Conservation (phyloP, 2,797 vertebrate species). For the Parotocinclus haroldoi region DNA sequence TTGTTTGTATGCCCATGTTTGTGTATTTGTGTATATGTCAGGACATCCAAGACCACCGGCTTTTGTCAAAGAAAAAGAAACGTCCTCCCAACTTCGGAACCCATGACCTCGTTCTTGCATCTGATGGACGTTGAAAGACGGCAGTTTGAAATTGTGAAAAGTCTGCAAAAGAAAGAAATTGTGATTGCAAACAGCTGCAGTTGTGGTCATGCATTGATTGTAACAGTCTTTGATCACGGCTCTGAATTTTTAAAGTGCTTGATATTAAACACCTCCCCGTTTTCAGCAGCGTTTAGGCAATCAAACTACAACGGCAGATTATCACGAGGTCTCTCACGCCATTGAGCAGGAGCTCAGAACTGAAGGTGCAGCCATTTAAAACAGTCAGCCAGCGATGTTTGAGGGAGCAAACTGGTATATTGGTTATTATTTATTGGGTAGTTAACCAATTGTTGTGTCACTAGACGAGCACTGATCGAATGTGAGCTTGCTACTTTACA, state of each 20-base stretch:
- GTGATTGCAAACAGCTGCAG: conserved; percentile 38
- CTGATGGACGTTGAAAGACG: neutral
- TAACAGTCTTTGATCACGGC: conserved; percentile 25
- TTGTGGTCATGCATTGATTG: conserved; percentile 18
- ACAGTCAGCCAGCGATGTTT: no score
- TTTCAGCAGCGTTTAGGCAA: no score
- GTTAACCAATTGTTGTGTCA: no score
- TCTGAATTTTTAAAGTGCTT: neutral
- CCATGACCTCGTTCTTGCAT: conserved; percentile 6
- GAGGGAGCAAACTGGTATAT: no score
- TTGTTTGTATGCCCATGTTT: conserved; percentile 21
- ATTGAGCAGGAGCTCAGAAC: no score
- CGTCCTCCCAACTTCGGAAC: conserved; percentile 10
- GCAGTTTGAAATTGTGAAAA: neutral
- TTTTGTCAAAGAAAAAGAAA: neutral
- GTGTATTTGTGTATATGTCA: conserved; percentile 6
- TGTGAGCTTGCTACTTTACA: no score
- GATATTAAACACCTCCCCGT: no score
- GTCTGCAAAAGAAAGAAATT: neutral
- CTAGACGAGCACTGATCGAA: no score
- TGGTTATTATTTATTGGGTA: no score
- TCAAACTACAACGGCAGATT: no score
- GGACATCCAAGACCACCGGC: neutral
- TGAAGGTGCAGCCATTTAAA: no score
- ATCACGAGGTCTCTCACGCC: no score